Conservation (phyloP, 1,140 invertebrate species). For the Habropoda laboriosa region DNA sequence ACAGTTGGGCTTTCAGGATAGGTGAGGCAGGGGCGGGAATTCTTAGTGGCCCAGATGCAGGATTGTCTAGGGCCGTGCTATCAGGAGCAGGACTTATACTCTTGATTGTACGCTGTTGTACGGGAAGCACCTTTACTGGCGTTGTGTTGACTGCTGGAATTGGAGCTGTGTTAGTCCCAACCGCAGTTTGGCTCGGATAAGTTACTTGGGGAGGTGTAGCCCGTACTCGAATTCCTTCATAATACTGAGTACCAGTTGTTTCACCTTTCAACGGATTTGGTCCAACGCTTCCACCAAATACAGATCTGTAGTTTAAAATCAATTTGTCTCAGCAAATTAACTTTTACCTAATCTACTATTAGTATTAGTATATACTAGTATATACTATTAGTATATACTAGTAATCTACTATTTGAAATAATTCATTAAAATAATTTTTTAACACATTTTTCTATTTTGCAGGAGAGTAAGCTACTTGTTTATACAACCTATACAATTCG, state of each 20-base stretch:
- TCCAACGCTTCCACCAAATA: conserved; percentile 90
- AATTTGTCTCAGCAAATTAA: not conserved
- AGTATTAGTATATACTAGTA: too few relatives aligned
- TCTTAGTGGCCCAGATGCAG: conserved; percentile 71
- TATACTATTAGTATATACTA: too few relatives aligned
- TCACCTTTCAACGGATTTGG: conserved; percentile 88
- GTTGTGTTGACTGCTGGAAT: conserved; percentile 70
- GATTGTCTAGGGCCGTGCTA: conserved; percentile 73
- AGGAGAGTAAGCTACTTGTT: too few relatives aligned
- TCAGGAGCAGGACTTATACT: conserved; percentile 74
- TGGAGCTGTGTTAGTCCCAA: conserved; percentile 63
- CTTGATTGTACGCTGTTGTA: conserved; percentile 79
- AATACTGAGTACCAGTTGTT: conserved; percentile 85
- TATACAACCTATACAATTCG: too few relatives aligned
- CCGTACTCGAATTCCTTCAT: conserved; percentile 89
- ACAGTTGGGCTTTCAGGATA: conserved; percentile 90
- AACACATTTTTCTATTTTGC: too few relatives aligned
- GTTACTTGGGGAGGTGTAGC: conserved; percentile 82
- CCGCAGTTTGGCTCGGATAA: conserved; percentile 72
- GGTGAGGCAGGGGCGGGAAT: conserved; percentile 83
- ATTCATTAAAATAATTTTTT: too few relatives aligned
- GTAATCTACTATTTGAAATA: too few relatives aligned
- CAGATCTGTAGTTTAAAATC: conserved; percentile 83
- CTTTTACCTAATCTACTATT: too few relatives aligned
- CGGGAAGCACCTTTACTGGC: conserved; percentile 80